phyloP scores from a whole-genome alignment of 2,888 invertebrate species.

The Arrhopalites spinosus region DNA sequence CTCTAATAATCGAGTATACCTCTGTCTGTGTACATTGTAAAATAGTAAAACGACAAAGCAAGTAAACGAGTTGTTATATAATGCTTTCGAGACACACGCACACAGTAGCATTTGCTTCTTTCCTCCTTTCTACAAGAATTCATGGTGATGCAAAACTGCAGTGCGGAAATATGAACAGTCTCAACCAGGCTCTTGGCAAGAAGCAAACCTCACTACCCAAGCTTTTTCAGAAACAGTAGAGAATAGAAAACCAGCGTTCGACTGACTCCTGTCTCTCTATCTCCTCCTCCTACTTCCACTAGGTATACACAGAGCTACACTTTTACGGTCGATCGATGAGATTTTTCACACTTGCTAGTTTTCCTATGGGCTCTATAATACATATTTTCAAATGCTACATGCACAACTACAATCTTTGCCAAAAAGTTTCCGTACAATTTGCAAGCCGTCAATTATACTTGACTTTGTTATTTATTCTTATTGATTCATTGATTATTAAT shows the following conservation, averaged over 20 bases:
- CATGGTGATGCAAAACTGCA: conserved; percentile 4
- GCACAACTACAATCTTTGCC: too few relatives aligned
- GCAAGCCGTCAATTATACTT: too few relatives aligned
- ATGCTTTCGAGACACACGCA: too few relatives aligned
- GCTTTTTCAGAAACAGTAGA: neutral
- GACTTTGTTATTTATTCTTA: too few relatives aligned
- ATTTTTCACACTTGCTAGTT: neutral
- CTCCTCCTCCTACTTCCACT: neutral
- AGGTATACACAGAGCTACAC: neutral
- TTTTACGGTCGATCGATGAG: neutral
- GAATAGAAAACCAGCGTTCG: neutral
- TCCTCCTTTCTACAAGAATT: neutral
- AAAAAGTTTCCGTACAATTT: too few relatives aligned
- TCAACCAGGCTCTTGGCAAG: neutral
- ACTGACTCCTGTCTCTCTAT: neutral
- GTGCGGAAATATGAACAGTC: conserved; percentile 9
- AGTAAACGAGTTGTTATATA: too few relatives aligned
- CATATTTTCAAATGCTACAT: too few relatives aligned
- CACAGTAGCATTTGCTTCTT: neutral
- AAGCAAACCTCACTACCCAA: neutral
- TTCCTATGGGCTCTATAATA: too few relatives aligned
- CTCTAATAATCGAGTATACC: too few relatives aligned
- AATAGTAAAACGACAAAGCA: too few relatives aligned
- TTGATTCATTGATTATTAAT: too few relatives aligned
- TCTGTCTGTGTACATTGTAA: too few relatives aligned